Base-by-base conservation (phyloP, 2,113 vertebrate species). In the Etia nguti region DNA sequence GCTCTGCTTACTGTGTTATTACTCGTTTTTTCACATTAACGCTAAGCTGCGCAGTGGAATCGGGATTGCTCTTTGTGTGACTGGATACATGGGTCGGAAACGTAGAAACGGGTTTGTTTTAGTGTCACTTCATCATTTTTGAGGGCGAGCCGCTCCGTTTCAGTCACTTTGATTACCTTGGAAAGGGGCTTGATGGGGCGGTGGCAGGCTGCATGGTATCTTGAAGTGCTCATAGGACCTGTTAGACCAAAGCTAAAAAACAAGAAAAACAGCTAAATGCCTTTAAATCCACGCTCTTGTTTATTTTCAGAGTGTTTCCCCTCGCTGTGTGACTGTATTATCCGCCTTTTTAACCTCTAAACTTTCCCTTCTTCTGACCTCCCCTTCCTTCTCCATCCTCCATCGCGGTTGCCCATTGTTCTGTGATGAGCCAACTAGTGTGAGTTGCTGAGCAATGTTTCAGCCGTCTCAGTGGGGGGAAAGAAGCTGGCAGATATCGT, bases 321-420 rank as follows among this genome's bases (percentile, higher is more conserved):
- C 4, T 60, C 10, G 36, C 12, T 20, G 29, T 75, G 55, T 31
- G 43, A 41, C 15, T 56, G 20, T 79, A 89, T 88, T 88, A 18
- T 73, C 50, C 10, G 73, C 24, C 31, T 60, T 80, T 79, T 36
- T 79, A 68, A 75, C 81, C 79, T 65, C 8, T 41, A 16, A 94
- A 94, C 89, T 93, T 93, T 92, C 79, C 75, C 57, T 36, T 36
- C 46, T 29, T 43, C 13, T 62, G 36, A 3, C 55, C 41, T 55
- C n/a, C 56, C 6, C 8, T 90, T 52, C 75, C 65, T 86, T 88
- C 86, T 93, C 89, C 88, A 92, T 93, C 91, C 88, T 94, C 85
- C 84, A 79, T 83, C 79, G 62, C 41, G 80, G 90, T 90, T 91
- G 91, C 90, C 96, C 91, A 95, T 97, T 97, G 96, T 97, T 97